These are phyloP conservation scores for Notothenia coriiceps DNA, from an alignment of 2,113 vertebrate species.

Conservation along the genomic window DNA sequence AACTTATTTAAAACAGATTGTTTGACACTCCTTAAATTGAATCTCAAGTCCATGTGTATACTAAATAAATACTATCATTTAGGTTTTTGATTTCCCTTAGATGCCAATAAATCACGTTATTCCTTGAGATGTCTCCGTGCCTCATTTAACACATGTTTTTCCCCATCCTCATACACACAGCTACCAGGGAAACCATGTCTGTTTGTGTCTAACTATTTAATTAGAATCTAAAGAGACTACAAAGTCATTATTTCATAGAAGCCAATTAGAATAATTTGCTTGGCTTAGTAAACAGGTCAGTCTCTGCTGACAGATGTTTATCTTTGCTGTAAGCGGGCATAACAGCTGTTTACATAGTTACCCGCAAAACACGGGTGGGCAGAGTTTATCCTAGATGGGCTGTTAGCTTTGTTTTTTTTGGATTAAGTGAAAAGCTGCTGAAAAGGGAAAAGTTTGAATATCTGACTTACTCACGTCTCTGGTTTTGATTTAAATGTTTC, in stretches of 20 bases:
- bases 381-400: constrained; percentile 30
- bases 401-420: constrained; percentile 1
- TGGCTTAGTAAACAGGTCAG: constrained; percentile 51
- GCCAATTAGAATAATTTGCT: constrained; percentile 70
- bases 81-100: constrained; percentile 12
- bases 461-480: neutral
- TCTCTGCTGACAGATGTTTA: constrained; percentile 61
- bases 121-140: constrained; percentile 24
- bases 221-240: constrained; percentile 48
- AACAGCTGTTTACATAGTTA: constrained; percentile 67
- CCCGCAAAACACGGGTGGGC: constrained; percentile 5
- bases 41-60: constrained; percentile 22
- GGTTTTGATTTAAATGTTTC: constrained; percentile 17
- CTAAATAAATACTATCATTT: constrained; percentile 8
- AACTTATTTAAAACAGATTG: constrained; percentile 59
- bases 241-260: constrained; percentile 36
- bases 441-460: neutral
- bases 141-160: constrained; percentile 43
- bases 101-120: constrained; percentile 70
- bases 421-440: neutral
- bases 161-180: neutral
- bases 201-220: constrained; percentile 35
- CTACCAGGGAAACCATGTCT: neutral
- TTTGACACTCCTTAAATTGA: neutral
- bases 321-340: constrained; percentile 46